Evolutionary conservation across 1,140 invertebrate genomes (phyloP).

Genomic region (Pseudoatta argentina): DNA sequence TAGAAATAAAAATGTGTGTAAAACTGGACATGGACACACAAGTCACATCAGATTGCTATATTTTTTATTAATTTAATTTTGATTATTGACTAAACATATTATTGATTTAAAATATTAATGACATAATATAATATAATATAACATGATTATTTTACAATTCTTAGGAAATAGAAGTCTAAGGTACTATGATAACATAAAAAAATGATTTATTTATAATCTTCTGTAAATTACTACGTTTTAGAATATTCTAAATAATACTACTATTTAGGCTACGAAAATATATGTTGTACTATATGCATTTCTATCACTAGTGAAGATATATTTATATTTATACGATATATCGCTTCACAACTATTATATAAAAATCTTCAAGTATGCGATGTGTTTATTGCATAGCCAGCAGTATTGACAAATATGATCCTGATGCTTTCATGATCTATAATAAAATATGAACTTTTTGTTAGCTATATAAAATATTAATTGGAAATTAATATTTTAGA

Average conservation of each 20-base stretch:
- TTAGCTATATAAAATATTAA: neutral
- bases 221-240: neutral
- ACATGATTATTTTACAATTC: neutral
- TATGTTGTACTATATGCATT: neutral
- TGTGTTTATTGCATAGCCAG: constrained; percentile 59
- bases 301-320: constrained; percentile 21
- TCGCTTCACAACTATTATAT: constrained; percentile 22
- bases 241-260: too few species aligned
- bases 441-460: constrained; percentile 32
- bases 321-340: constrained; percentile 15
- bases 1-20: neutral
- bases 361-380: constrained; percentile 30
- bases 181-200: neutral
- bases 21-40: neutral
- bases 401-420: constrained; percentile 68
- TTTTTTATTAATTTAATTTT: neutral
- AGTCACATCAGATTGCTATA: neutral
- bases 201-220: constrained; percentile 9
- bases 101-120: neutral
- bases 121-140: neutral
- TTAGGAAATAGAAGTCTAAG: neutral
- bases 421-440: constrained; percentile 72
- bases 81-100: neutral
- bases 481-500: neutral
- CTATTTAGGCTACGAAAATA: neutral